These are phyloP conservation scores for Cryptotermes secundus DNA, from an alignment of 1,140 invertebrate genomes.

Conservation along the genomic window DNA sequence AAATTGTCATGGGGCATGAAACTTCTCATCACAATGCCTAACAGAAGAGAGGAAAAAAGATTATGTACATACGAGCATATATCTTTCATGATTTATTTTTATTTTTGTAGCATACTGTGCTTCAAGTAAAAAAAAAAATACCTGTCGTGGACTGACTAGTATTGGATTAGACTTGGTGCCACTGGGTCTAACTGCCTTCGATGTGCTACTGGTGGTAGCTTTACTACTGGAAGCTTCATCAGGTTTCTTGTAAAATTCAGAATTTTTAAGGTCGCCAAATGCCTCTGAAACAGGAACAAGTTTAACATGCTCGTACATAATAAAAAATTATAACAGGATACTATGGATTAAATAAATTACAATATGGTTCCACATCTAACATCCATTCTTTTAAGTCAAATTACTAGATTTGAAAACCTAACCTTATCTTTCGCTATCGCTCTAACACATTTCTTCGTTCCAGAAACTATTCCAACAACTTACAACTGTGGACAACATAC, in stretches of 20 bases:
- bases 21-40: background rate
- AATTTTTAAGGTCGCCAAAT: slow-evolving; percentile 38
- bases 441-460: no score
- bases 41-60: background rate
- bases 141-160: slow-evolving; percentile 29
- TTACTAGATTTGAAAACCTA: no score
- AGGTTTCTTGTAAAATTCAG: slow-evolving; percentile 37
- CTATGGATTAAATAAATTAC: no score
- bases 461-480: no score
- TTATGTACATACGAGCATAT: background rate
- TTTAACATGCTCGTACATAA: no score
- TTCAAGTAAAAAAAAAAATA: background rate
- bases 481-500: no score
- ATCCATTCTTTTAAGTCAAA: no score
- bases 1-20: background rate
- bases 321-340: no score
- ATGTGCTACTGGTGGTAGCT: background rate
- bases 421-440: no score
- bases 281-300: slow-evolving; percentile 32
- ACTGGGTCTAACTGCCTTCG: background rate
- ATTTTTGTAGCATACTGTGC: no score
- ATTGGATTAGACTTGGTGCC: background rate
- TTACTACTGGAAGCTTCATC: background rate
- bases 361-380: no score
- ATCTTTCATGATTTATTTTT: no score